Evolutionary conservation across 2,888 invertebrate species (phyloP).

Genomic region (Euphydryas editha): DNA sequence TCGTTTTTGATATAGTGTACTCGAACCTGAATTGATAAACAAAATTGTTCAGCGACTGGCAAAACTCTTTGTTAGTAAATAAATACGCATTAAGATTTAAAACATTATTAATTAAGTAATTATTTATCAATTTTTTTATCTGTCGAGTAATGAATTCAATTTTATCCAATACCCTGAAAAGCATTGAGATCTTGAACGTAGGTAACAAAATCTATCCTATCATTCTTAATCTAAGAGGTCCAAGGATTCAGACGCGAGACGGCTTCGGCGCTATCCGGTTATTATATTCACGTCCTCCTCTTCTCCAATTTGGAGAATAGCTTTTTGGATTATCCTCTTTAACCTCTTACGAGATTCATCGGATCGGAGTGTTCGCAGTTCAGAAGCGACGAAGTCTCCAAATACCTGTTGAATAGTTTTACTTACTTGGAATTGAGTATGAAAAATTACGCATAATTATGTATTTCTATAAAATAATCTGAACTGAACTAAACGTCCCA

Average conservation of each 20-base stretch:
- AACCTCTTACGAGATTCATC: constrained; percentile 66
- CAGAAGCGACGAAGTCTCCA: constrained; percentile 78
- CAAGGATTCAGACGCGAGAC: constrained; percentile 49
- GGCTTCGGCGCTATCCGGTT: constrained; percentile 45
- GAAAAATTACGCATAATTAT: no score
- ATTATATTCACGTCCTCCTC: constrained; percentile 67
- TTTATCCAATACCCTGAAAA: neutral
- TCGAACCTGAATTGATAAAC: no score
- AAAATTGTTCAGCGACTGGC: no score
- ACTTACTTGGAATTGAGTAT: neutral
- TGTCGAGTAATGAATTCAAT: no score
- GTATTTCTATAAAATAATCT: no score
- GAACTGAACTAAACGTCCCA: no score
- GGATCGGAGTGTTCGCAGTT: constrained; percentile 68
- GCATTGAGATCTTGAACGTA: neutral
- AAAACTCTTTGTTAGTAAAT: no score
- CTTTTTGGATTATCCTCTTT: constrained; percentile 74
- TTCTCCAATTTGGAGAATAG: constrained; percentile 69
- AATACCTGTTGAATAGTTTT: constrained; percentile 60
- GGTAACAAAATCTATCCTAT: neutral
- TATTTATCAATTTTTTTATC: no score
- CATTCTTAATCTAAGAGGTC: constrained; percentile 39
- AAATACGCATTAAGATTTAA: no score
- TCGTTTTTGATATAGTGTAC: no score
- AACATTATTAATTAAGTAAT: no score